These are phyloP conservation scores for Pseudopipra pipra DNA, from an alignment of 2,113 vertebrate genomes.

Conservation along the genomic window DNA sequence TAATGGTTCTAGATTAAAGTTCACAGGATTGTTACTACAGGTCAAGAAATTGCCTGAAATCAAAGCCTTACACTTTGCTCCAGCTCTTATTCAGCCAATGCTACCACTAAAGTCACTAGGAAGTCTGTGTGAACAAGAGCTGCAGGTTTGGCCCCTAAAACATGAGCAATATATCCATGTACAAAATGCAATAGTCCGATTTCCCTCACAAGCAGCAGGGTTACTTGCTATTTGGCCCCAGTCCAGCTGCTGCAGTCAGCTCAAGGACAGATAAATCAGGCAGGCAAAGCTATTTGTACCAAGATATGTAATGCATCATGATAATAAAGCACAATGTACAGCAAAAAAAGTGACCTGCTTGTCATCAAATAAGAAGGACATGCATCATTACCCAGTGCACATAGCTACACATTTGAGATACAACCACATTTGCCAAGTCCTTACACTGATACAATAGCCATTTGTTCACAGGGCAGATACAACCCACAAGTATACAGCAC, in stretches of 20 bases:
- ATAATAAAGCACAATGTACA: neutral
- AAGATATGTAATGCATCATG: neutral
- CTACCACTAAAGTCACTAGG: neutral
- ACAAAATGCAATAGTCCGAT: neutral
- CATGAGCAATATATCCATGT: neutral
- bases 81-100: neutral
- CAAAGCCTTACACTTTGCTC: neutral
- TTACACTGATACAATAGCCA: neutral
- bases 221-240: neutral
- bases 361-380: neutral
- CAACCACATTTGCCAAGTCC: neutral
- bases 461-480: neutral
- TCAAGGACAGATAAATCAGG: neutral
- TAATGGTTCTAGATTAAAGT: neutral
- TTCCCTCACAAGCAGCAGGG: neutral
- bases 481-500: neutral
- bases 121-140: neutral
- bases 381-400: neutral
- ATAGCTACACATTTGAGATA: neutral
- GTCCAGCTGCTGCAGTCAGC: neutral
- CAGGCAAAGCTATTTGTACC: neutral
- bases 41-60: neutral
- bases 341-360: neutral
- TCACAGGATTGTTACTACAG: neutral
- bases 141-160: neutral